These are phyloP conservation scores for Himalopsyche anomala DNA, from an alignment of 2,888 invertebrate genomes.

Conservation along the genomic window DNA sequence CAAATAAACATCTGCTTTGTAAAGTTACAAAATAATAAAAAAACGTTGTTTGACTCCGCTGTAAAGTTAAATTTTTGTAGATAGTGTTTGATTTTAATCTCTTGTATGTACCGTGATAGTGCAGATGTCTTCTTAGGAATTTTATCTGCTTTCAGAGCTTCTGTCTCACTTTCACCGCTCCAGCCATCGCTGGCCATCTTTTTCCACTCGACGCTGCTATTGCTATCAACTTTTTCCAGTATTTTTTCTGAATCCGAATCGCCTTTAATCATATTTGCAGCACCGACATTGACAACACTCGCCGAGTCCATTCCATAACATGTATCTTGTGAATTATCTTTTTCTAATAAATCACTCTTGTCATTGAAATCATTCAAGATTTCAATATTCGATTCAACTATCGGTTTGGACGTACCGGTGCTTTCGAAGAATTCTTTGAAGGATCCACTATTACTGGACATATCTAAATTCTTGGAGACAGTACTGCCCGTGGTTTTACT, in stretches of 20 bases:
- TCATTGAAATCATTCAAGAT: no score
- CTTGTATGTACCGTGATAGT: background rate
- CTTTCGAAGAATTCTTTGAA: slow-evolving; percentile 28
- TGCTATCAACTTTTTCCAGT: background rate
- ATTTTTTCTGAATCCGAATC: slow-evolving; percentile 1
- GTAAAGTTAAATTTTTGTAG: no score
- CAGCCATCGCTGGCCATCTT: slow-evolving; percentile 45
- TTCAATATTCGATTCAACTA: background rate
- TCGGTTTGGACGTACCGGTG: background rate
- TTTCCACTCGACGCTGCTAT: slow-evolving; percentile 33
- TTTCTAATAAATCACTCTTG: background rate
- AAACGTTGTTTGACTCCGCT: no score
- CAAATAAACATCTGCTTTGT: no score
- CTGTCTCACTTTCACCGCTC: slow-evolving; percentile 55
- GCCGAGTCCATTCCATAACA: slow-evolving; percentile 32
- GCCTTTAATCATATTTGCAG: slow-evolving; percentile 3
- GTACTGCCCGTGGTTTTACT: slow-evolving; percentile 8
- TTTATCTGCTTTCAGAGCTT: slow-evolving; percentile 47
- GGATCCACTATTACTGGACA: slow-evolving; percentile 27
- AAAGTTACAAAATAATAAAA: no score
- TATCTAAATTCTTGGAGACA: background rate
- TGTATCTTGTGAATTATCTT: slow-evolving; percentile 21
- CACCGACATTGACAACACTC: background rate
- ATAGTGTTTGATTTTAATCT: no score
- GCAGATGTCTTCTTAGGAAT: slow-evolving; percentile 52